These are phyloP conservation scores for Anticlea derivata DNA, from an alignment of 2,888 invertebrate species.

Conservation along the genomic window DNA sequence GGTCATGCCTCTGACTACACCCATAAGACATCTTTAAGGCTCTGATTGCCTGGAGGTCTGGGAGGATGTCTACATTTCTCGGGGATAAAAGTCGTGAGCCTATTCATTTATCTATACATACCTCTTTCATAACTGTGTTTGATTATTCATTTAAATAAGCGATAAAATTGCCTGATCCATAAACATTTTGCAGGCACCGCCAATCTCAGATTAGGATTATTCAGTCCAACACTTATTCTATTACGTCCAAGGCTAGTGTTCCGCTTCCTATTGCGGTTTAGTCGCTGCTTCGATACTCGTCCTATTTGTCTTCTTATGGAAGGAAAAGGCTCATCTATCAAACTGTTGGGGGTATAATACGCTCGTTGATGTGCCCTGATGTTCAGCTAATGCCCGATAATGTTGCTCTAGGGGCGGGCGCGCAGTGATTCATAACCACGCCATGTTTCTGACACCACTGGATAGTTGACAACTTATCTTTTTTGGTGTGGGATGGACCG, in stretches of 20 bases:
- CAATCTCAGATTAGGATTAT: slow-evolving; percentile 28
- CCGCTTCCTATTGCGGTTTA: slow-evolving; percentile 24
- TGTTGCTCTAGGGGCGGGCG: slow-evolving; percentile 36
- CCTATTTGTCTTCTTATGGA: slow-evolving; percentile 30
- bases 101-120: no score
- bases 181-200: slow-evolving; percentile 17
- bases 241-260: slow-evolving; percentile 29
- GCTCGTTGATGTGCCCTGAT: slow-evolving; percentile 50
- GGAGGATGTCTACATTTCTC: no score
- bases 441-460: slow-evolving; percentile 34
- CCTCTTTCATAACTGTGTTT: no score
- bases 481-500: slow-evolving; percentile 21
- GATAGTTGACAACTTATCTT: slow-evolving; percentile 35
- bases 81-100: no score
- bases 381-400: slow-evolving; percentile 53
- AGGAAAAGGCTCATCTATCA: slow-evolving; percentile 35
- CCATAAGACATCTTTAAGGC: no score
- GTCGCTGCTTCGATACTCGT: slow-evolving; percentile 21
- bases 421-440: slow-evolving; percentile 41
- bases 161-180: slow-evolving; percentile 7
- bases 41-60: no score
- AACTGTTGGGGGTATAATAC: slow-evolving; percentile 36
- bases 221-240: slow-evolving; percentile 30
- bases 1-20: no score
- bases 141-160: neutral